Conservation (phyloP, 2,113 vertebrate genomes). For the Syngnathus floridae region DNA sequence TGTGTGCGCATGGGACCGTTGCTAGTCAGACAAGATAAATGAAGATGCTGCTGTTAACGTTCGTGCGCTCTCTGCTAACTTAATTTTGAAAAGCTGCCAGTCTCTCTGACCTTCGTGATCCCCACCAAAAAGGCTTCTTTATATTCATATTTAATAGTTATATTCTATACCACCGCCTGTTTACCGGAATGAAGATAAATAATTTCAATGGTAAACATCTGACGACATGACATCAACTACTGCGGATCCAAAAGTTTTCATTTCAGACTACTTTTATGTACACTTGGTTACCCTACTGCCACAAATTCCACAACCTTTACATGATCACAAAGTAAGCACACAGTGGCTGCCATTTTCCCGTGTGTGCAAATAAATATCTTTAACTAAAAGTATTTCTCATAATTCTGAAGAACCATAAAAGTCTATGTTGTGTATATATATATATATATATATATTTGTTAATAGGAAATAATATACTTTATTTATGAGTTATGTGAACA, state of each 20-base stretch:
- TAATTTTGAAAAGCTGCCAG: slow-evolving; percentile 1
- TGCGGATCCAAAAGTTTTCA: slow-evolving; percentile 27
- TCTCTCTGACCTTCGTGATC: neutral
- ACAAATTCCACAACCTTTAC: slow-evolving; percentile 26
- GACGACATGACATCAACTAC: slow-evolving; percentile 49
- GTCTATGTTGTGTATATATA: slow-evolving; percentile 8
- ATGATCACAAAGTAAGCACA: slow-evolving; percentile 24
- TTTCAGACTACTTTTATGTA: slow-evolving; percentile 43
- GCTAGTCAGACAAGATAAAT: slow-evolving; percentile 17
- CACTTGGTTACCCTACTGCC: slow-evolving; percentile 32
- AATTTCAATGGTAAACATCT: slow-evolving; percentile 31
- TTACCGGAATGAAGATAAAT: slow-evolving; percentile 24
- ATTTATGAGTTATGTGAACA: slow-evolving; percentile 41
- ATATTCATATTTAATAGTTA: slow-evolving; percentile 21
- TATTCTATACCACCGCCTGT: slow-evolving; percentile 22
- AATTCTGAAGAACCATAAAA: slow-evolving; percentile 33
- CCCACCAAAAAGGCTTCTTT: slow-evolving; percentile 1
- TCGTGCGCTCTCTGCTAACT: slow-evolving; percentile 8
- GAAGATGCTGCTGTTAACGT: slow-evolving; percentile 46
- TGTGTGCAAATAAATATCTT: slow-evolving; percentile 15
- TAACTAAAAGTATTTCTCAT: slow-evolving; percentile 9
- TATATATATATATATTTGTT: neutral
- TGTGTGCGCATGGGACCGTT: slow-evolving; percentile 21
- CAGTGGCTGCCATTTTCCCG: slow-evolving; percentile 1
- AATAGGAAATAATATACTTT: neutral